Percentiles rank a stretch among this genome's conserved stretches.
These are phyloP conservation scores for Enteromius fasciolatus DNA, from an alignment of 2,797 vertebrate species.

Conservation along the genomic window DNA sequence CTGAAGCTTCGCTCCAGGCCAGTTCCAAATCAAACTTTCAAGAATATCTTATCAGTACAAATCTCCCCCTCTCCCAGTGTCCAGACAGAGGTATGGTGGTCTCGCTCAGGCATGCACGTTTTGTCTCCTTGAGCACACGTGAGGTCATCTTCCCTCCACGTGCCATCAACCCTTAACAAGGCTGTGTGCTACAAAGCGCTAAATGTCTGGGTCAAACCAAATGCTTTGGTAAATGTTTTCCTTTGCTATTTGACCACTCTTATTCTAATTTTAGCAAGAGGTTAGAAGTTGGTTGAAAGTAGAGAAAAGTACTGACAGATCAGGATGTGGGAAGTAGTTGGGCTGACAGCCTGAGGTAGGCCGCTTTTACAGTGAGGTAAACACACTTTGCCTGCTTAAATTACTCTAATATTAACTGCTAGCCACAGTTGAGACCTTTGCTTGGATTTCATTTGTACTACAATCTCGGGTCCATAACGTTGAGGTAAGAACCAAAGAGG, in stretches of 20 bases:
- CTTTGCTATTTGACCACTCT: slow-evolving; percentile 40
- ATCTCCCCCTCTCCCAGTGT: not conserved
- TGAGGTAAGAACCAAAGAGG: not conserved
- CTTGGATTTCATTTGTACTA: not conserved
- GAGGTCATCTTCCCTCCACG: slow-evolving; percentile 47
- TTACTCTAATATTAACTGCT: not conserved
- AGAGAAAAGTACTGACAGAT: slow-evolving; percentile 48
- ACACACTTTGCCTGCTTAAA: slow-evolving; percentile 9
- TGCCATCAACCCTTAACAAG: slow-evolving; percentile 31
- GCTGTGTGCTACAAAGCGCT: not conserved
- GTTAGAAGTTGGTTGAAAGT: slow-evolving; percentile 38
- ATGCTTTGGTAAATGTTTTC: slow-evolving; percentile 22
- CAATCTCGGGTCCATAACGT: not conserved
- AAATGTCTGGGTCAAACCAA: slow-evolving; percentile 24
- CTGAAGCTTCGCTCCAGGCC: not conserved
- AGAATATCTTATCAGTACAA: slow-evolving; percentile 29
- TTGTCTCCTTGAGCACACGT: slow-evolving; percentile 36
- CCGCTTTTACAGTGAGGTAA: slow-evolving; percentile 13
- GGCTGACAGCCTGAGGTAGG: not conserved
- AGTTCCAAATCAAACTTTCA: slow-evolving; percentile 22
- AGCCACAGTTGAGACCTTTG: not conserved
- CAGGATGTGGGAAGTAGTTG: slow-evolving; percentile 37
- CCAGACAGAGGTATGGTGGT: slow-evolving; percentile 32
- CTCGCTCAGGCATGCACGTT: slow-evolving; percentile 42
- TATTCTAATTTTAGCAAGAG: slow-evolving; percentile 47